These are phyloP conservation scores for Hipposideros larvatus DNA, from an alignment of 2,797 vertebrate species.

Conservation along the genomic window DNA sequence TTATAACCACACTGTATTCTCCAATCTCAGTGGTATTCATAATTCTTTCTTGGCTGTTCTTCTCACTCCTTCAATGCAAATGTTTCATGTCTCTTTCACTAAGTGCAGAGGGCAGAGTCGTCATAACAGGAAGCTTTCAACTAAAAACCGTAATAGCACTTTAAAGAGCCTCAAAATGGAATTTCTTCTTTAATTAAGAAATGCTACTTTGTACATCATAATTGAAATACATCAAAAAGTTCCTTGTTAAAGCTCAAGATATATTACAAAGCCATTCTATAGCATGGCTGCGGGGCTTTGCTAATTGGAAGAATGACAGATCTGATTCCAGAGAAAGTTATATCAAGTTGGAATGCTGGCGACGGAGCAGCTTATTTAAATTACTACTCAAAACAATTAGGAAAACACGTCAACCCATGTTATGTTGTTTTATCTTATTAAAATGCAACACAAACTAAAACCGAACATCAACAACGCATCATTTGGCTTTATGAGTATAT, in stretches of 20 bases:
- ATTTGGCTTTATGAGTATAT: not conserved
- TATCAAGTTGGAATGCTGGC: not conserved
- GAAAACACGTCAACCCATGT: not conserved
- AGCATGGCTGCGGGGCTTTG: conserved; percentile 60
- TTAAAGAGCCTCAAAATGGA: conserved; percentile 78
- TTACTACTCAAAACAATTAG: conserved; percentile 1
- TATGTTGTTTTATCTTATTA: conserved; percentile 37
- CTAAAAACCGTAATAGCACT: conserved; percentile 75
- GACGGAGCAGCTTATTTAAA: conserved; percentile 61
- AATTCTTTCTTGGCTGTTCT: not conserved
- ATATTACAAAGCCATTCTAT: conserved; percentile 68
- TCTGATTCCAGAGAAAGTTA: conserved; percentile 39
- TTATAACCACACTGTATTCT: not conserved
- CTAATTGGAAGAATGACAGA: conserved; percentile 79
- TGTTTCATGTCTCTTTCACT: not conserved
- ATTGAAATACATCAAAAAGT: conserved; percentile 78
- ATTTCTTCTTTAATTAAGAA: conserved; percentile 79
- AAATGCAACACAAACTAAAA: conserved; percentile 49
- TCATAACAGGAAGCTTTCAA: conserved; percentile 75
- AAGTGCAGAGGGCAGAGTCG: conserved; percentile 61
- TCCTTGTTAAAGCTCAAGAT: conserved; percentile 77
- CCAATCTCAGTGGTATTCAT: not conserved
- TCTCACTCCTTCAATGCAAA: not conserved
- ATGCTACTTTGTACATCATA: conserved; percentile 72
- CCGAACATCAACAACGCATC: not conserved